Evolutionary conservation across 1,140 invertebrate genomes (phyloP).

Genomic region (Camponotus pennsylvanicus): DNA sequence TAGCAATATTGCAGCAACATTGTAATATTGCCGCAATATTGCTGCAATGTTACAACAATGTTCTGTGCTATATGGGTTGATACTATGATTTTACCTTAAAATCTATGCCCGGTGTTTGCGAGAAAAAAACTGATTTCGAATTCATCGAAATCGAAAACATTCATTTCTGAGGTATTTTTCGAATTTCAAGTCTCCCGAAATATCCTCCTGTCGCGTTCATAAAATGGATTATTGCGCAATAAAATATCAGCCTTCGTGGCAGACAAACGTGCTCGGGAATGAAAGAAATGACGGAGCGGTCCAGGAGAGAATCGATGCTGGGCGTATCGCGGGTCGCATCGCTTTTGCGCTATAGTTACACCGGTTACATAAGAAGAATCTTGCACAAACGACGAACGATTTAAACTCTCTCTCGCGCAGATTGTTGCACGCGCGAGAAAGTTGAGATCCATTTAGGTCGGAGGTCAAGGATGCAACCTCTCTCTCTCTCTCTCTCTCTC

Average conservation of each 20-base stretch:
- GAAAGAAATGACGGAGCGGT: slow-evolving; percentile 39
- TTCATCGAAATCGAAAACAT: not conserved
- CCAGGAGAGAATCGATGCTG: slow-evolving; percentile 6
- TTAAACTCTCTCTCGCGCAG: slow-evolving; percentile 1
- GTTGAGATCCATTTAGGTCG: slow-evolving; percentile 50
- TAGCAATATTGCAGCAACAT: too few species aligned
- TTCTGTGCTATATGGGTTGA: too few species aligned
- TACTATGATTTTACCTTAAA: not conserved
- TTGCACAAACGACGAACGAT: not conserved
- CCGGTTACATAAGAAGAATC: slow-evolving; percentile 42
- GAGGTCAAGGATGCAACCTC: slow-evolving; percentile 47
- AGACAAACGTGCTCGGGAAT: slow-evolving; percentile 3
- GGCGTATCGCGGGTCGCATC: slow-evolving; percentile 10
- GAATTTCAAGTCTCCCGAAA: not conserved
- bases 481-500: not conserved
- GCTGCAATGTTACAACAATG: too few species aligned
- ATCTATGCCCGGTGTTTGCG: not conserved
- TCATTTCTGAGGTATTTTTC: not conserved
- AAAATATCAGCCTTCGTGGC: not conserved
- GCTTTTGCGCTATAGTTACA: slow-evolving; percentile 30
- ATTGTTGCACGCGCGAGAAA: slow-evolving; percentile 49
- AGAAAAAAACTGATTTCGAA: not conserved
- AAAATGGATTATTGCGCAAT: slow-evolving; percentile 33
- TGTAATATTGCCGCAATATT: too few species aligned
- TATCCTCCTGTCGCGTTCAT: not conserved